These are phyloP conservation scores for Magallana nippona DNA, from an alignment of 2,888 invertebrate species.

Conservation along the genomic window DNA sequence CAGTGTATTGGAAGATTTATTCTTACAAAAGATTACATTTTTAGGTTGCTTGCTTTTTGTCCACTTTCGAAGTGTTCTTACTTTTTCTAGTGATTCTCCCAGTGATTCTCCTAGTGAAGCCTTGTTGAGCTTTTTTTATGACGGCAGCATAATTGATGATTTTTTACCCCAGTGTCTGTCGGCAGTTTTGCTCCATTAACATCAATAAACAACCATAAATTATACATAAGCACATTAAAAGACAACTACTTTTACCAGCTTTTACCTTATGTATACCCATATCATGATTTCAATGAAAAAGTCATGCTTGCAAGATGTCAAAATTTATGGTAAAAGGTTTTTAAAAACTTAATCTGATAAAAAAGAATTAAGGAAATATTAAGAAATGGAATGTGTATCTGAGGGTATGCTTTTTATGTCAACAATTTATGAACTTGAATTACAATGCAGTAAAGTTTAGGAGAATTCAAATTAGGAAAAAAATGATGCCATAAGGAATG, in stretches of 20 bases:
- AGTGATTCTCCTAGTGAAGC: not conserved
- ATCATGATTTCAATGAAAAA: not conserved
- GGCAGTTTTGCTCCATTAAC: conserved; percentile 25
- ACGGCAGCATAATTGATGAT: not conserved
- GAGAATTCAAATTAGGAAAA: not conserved
- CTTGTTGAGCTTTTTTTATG: not conserved
- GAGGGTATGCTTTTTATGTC: not conserved
- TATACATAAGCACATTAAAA: conserved; percentile 20
- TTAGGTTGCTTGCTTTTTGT: conserved; percentile 5
- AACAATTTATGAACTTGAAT: not conserved
- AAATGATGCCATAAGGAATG: conserved; percentile 25
- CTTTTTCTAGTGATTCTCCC: not conserved
- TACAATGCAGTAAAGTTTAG: not conserved
- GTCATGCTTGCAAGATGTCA: not conserved
- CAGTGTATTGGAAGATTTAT: not conserved
- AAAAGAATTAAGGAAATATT: not conserved
- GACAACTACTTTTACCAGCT: conserved; percentile 8
- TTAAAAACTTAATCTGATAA: conserved; percentile 25
- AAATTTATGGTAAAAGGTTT: not conserved
- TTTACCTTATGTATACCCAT: not conserved
- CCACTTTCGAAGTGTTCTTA: not conserved
- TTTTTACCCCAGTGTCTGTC: conserved; percentile 15
- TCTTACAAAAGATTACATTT: not conserved
- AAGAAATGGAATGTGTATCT: not conserved
- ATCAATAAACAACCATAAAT: conserved; percentile 19